phyloP scores from a whole-genome alignment of 2,113 vertebrate species.

The Lepus americanus region DNA sequence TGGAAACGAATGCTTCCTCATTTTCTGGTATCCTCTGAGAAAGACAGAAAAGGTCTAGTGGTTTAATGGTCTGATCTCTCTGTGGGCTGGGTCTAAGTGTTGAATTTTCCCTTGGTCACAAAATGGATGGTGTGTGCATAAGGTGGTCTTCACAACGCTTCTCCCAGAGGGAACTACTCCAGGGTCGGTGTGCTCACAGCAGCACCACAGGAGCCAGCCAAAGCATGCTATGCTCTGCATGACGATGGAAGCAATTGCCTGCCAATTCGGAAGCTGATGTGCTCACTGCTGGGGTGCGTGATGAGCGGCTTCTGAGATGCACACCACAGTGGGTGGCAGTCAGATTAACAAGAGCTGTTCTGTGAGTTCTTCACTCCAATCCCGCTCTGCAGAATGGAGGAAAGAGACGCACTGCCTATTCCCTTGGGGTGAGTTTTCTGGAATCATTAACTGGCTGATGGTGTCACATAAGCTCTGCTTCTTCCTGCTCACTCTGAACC shows the following conservation, averaged over 20 bases:
- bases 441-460: slow-evolving; percentile 27
- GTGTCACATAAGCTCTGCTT: background rate
- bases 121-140: background rate
- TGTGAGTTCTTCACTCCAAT: background rate
- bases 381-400: background rate
- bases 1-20: slow-evolving; percentile 36
- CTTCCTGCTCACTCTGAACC: background rate
- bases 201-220: background rate
- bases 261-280: background rate
- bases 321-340: background rate
- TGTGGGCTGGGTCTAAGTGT: background rate
- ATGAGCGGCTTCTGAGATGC: background rate
- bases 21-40: slow-evolving; percentile 1
- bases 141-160: background rate
- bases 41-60: background rate
- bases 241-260: background rate
- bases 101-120: slow-evolving; percentile 8
- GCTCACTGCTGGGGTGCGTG: background rate
- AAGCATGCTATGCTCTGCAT: background rate
- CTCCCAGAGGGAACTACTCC: background rate
- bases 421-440: background rate
- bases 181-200: background rate
- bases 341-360: background rate
- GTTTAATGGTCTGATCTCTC: slow-evolving; percentile 41
- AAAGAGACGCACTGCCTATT: background rate